Conservation (phyloP, 2,113 vertebrate genomes). For the Turdus rufiventris region DNA sequence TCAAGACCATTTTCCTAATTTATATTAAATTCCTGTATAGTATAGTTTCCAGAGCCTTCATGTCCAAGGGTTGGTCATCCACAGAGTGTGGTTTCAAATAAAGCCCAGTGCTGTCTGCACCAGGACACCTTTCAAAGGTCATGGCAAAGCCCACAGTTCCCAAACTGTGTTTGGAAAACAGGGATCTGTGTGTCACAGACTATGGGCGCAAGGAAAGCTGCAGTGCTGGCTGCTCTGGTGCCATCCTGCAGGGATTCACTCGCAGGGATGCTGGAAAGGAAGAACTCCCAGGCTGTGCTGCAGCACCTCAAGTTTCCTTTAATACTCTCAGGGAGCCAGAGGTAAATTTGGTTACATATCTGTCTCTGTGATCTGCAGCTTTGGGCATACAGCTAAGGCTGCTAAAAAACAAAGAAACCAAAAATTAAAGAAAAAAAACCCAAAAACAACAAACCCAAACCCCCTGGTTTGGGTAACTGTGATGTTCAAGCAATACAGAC, state of each 20-base stretch:
- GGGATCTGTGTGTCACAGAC: fast-evolving
- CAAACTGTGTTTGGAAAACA: fast-evolving
- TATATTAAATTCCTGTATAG: background rate
- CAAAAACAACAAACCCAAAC: fast-evolving
- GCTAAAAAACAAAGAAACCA: background rate
- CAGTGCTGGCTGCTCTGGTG: background rate
- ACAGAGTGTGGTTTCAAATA: background rate
- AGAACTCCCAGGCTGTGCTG: background rate
- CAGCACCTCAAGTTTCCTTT: background rate
- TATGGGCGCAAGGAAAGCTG: fast-evolving
- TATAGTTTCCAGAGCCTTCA: background rate
- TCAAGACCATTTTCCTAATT: background rate
- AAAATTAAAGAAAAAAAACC: background rate
- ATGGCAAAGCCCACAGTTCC: fast-evolving
- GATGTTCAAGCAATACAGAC: background rate
- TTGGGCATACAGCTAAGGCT: background rate
- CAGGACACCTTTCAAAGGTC: background rate
- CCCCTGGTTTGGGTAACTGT: background rate
- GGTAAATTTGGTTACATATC: background rate
- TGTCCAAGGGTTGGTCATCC: background rate
- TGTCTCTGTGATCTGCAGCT: background rate
- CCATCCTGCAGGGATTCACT: background rate
- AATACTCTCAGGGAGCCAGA: background rate
- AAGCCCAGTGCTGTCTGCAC: background rate
- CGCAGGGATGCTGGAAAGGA: background rate